Conservation (phyloP, 2,113 vertebrate species). For the Zosterops pallidus region DNA sequence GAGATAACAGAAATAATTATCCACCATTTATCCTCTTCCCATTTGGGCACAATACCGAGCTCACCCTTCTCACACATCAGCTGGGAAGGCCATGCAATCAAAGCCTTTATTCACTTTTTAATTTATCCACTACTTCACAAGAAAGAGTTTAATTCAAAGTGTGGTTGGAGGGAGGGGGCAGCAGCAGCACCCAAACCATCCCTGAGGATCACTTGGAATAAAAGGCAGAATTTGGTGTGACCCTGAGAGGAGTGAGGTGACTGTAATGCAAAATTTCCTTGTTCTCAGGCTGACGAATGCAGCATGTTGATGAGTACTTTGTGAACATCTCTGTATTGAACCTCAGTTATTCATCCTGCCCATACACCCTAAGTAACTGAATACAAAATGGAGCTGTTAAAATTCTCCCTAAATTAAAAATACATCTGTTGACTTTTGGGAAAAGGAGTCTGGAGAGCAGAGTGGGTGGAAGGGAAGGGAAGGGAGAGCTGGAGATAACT, state of each 20-base stretch:
- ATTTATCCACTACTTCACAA: neutral
- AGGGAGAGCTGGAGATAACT: neutral
- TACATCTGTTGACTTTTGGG: neutral
- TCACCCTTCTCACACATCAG: neutral
- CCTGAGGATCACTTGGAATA: neutral
- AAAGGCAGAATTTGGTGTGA: neutral
- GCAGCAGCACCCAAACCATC: neutral
- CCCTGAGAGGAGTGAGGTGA: neutral
- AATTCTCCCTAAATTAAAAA: constrained; percentile 50
- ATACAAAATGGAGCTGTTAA: neutral
- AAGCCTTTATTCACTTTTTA: neutral
- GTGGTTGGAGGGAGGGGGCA: neutral
- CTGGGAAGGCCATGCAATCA: neutral
- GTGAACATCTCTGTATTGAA: neutral
- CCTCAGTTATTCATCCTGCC: neutral
- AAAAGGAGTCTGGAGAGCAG: neutral
- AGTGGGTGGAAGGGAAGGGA: neutral
- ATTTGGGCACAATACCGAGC: neutral
- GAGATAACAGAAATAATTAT: neutral
- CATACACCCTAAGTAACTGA: neutral
- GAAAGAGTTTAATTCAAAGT: neutral
- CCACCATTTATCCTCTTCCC: neutral
- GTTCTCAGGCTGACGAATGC: neutral
- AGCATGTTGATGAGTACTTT: neutral
- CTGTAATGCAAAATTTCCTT: neutral